A percentile compares a stretch with the other conserved stretches of the same genome.
Conservation (phyloP, 2,888 invertebrate species). For the Frankliniella fusca region DNA sequence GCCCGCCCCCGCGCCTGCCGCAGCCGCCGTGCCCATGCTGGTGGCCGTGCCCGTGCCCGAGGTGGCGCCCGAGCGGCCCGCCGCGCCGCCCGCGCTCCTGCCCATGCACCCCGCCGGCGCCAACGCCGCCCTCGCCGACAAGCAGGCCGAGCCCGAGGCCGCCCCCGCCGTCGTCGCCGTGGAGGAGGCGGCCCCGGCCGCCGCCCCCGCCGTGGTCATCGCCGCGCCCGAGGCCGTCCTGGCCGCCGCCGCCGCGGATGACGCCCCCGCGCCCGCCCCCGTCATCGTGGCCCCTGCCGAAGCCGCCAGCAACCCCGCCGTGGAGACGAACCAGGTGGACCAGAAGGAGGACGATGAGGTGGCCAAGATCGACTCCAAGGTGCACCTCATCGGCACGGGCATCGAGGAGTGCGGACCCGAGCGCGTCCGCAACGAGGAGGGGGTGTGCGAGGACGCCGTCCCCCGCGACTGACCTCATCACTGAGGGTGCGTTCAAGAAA, state of each 20-base stretch:
- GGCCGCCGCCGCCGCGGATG: neutral
- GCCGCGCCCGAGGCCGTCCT: neutral
- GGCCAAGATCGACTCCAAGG: neutral
- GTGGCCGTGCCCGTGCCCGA: constrained; percentile 12
- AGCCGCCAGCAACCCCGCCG: constrained; percentile 32
- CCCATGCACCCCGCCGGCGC: neutral
- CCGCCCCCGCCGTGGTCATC: constrained; percentile 27
- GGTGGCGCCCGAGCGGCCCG: constrained; percentile 3
- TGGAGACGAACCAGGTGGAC: constrained; percentile 32
- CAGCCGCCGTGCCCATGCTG: constrained; percentile 42
- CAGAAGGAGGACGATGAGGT: neutral
- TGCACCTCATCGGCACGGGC: constrained; percentile 50
- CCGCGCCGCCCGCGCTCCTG: neutral
- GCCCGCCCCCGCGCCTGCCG: constrained; percentile 41
- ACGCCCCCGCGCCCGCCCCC: neutral
- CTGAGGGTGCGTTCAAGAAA: too few relatives aligned
- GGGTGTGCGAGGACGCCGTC: constrained; percentile 50
- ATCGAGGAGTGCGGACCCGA: constrained; percentile 73
- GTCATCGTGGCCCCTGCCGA: neutral
- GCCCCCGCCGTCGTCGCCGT: neutral
- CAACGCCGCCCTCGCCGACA: neutral
- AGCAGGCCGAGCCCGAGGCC: neutral
- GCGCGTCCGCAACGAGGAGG: constrained; percentile 62
- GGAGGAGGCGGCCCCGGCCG: neutral
- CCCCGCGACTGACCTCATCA: neutral